Evolutionary conservation across 1,140 invertebrate genomes (phyloP), one percentile per base, ranked within the genome.

Genomic region (Mactra quadrangularis): DNA sequence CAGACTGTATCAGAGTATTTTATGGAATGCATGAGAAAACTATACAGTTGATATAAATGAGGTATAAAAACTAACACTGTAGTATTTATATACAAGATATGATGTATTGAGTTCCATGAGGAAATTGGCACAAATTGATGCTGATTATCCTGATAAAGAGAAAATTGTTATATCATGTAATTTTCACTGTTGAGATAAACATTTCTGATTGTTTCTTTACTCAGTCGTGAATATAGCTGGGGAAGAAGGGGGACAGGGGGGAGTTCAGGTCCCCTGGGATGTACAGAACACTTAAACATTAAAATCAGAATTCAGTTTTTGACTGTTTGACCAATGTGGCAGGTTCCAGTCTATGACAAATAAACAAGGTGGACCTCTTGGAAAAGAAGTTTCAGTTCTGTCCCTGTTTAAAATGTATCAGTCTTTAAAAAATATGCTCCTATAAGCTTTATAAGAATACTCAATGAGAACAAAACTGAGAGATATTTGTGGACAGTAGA

Each of bases 171-270:
- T 38, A 68, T 68, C 47, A 68, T 68, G 64, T 68, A 68, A 68
- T 68, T 68, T 68, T 68, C 64, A 68, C 64, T 41, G 27, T 17
- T 4, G n/a, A 47, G 64, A 68, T 68, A 50, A 50, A 68, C 38
- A 47, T 27, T 1, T 13, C 17, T 22, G 22, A 45, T 38, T 64
- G 60, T 35, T 64, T 45, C 47, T 64, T 25, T 27, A 11, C 17
- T 17, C 19, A 47, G 45, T 11, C 45, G 9, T 47, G 45, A 9
- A 47, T 4, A 15, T 22, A 29, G 55, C 55, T 29, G 2, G 55
- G 22, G 6, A 6, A 22, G 3, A 59, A 59, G 15, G 22, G 31
- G 22, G 22, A 3, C 27, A 59, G 6, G 27, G 11, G 27, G 27
- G 22, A 29, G 27, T 29, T 59, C 31, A 19, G 13, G 55, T 13